Percentiles rank a stretch among this genome's conserved stretches.
Conservation (phyloP, 2,797 vertebrate genomes). For the Eospalax fontanierii region DNA sequence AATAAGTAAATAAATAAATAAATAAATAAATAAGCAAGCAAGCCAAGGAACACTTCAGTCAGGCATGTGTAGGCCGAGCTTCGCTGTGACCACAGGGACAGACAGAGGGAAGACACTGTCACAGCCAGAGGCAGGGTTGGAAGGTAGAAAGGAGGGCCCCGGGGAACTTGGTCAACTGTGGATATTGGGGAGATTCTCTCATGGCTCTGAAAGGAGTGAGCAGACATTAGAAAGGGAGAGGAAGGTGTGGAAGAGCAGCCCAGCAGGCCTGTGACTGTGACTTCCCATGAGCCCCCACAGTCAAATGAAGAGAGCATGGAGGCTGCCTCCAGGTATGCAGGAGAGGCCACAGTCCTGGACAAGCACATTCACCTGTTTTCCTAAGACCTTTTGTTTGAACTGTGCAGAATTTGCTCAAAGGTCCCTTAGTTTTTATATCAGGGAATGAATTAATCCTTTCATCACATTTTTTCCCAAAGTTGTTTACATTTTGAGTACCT, state of each 20-base stretch:
- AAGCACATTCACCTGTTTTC: neutral
- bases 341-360: neutral
- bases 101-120: neutral
- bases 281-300: constrained; percentile 39
- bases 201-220: constrained; percentile 36
- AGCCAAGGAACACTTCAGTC: too few relatives aligned
- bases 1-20: neutral
- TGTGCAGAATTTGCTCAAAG: neutral
- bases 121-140: neutral
- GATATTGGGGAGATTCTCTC: too few relatives aligned
- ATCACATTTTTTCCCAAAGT: neutral
- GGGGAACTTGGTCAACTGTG: too few relatives aligned
- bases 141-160: neutral
- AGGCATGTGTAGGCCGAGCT: neutral
- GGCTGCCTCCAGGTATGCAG: too few relatives aligned
- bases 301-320: neutral
- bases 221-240: constrained; percentile 41
- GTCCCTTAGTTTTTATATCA: neutral
- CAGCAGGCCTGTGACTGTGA: too few relatives aligned
- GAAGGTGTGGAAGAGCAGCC: too few relatives aligned
- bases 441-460: neutral
- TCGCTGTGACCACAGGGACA: neutral
- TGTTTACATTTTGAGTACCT: neutral
- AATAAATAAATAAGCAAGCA: neutral
- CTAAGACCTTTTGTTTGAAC: neutral